Evolutionary conservation across 2,797 vertebrate species (phyloP).

Genomic region (Clamator glandarius): DNA sequence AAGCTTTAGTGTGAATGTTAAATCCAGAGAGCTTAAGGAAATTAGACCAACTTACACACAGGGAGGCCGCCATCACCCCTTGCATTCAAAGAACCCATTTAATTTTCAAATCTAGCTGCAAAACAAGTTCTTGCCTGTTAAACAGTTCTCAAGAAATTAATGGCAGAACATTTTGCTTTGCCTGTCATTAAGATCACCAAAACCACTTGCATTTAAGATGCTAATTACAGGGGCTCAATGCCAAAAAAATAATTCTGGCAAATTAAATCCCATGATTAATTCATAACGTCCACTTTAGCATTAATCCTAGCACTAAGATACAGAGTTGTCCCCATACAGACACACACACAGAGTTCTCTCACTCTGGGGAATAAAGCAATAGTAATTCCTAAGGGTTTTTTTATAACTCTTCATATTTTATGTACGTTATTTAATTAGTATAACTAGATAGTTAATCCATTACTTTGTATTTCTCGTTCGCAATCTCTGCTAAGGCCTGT

Average conservation of each 20-base stretch:
- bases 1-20: neutral
- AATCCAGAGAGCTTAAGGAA: neutral
- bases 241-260: conserved; percentile 71
- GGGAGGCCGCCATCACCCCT: conserved; percentile 38
- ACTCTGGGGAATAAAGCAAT: conserved; percentile 47
- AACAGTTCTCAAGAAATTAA: conserved; percentile 59
- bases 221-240: conserved; percentile 46
- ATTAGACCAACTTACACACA: neutral
- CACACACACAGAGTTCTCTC: neutral
- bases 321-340: conserved; percentile 30
- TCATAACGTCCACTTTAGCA: conserved; percentile 73
- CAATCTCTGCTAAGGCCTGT: neutral
- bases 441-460: conserved; percentile 17
- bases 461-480: conserved; percentile 9
- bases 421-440: conserved; percentile 19
- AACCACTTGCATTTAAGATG: conserved; percentile 50
- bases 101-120: conserved; percentile 51
- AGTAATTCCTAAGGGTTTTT: conserved; percentile 14
- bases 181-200: conserved; percentile 61
- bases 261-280: conserved; percentile 78
- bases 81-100: conserved; percentile 46
- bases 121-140: conserved; percentile 63
- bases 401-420: conserved; percentile 20
- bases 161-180: conserved; percentile 59
- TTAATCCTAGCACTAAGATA: conserved; percentile 75